These are phyloP conservation scores for Eupristina koningsbergeri DNA, from an alignment of 1,140 invertebrate species.

Conservation along the genomic window DNA sequence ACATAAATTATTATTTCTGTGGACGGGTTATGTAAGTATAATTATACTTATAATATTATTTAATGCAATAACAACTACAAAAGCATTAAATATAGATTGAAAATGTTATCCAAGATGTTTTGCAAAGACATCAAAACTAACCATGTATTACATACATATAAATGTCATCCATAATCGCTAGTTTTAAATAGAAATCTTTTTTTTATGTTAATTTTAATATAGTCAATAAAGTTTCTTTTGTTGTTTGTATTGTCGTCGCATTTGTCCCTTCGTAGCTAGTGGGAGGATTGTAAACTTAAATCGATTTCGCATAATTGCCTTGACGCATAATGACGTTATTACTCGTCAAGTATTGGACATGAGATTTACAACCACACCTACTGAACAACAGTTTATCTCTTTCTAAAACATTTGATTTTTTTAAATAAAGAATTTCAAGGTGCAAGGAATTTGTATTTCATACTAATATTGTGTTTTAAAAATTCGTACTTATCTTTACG, in stretches of 20 bases:
- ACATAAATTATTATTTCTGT: too few relatives aligned
- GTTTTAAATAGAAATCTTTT: not conserved
- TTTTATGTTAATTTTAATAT: not conserved
- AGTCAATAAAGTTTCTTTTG: not conserved
- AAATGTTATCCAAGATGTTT: too few relatives aligned
- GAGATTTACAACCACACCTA: conserved; percentile 2
- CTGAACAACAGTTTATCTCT: too few relatives aligned
- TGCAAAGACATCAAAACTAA: too few relatives aligned
- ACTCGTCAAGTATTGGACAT: not conserved
- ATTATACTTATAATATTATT: too few relatives aligned
- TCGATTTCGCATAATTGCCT: not conserved
- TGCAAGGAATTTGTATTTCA: not conserved
- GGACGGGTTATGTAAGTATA: too few relatives aligned
- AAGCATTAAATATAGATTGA: too few relatives aligned
- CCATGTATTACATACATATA: too few relatives aligned
- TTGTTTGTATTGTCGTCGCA: not conserved
- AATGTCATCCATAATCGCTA: too few relatives aligned
- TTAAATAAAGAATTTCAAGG: not conserved
- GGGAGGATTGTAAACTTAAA: not conserved
- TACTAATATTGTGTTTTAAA: not conserved
- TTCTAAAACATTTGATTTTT: not conserved
- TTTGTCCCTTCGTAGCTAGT: not conserved
- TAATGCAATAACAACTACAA: too few relatives aligned
- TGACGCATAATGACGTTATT: conserved; percentile 1
- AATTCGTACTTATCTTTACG: not conserved